Percentiles rank a stretch among this genome's conserved stretches.
phyloP scores from a whole-genome alignment of 2,113 vertebrate species.

The Ictidomys tridecemlineatus region DNA sequence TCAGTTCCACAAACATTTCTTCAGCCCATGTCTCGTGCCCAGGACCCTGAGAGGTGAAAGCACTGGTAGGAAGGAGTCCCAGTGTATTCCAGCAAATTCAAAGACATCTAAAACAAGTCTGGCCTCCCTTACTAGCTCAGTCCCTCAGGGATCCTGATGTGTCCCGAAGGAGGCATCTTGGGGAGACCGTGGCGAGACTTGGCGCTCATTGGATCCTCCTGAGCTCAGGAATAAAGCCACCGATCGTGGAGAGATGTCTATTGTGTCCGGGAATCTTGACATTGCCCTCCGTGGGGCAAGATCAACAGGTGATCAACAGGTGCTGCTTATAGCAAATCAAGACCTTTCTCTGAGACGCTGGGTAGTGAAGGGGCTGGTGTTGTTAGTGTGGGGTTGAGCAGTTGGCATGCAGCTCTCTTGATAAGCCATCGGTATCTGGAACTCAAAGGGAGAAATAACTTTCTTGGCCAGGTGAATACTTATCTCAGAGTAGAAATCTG shows the following conservation, averaged over 20 bases:
- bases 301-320: background rate
- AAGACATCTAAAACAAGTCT: background rate
- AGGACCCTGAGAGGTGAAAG: background rate
- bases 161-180: background rate
- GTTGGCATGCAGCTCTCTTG: background rate
- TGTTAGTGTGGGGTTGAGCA: background rate
- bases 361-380: background rate
- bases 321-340: background rate
- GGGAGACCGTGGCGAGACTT: background rate
- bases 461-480: background rate
- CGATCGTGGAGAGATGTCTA: background rate
- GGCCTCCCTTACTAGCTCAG: background rate
- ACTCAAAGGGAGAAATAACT: background rate
- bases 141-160: background rate
- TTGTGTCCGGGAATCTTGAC: background rate
- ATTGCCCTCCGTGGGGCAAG: background rate
- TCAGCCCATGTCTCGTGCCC: background rate
- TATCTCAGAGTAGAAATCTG: background rate
- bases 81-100: background rate
- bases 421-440: background rate
- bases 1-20: background rate
- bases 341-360: background rate
- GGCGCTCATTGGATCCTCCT: accelerated
- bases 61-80: background rate
- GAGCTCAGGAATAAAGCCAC: background rate